Conservation (phyloP, 2,113 vertebrate species). For the Riparia riparia region DNA sequence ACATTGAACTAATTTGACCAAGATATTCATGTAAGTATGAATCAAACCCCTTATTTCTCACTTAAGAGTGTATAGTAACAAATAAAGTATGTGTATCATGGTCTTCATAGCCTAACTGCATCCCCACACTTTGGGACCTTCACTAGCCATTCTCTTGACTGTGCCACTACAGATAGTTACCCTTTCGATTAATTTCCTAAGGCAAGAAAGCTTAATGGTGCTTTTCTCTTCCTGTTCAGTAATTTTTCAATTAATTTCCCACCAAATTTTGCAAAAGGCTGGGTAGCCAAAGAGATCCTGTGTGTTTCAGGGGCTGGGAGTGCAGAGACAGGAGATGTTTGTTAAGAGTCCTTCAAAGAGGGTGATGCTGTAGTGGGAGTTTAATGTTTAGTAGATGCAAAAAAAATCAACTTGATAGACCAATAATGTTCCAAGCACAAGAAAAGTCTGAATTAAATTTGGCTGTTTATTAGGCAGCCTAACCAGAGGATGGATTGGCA, state of each 20-base stretch:
- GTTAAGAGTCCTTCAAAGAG: neutral
- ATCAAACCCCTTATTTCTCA: neutral
- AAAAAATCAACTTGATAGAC: neutral
- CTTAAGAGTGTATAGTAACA: neutral
- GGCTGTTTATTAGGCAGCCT: neutral
- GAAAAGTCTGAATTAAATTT: neutral
- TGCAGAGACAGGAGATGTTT: neutral
- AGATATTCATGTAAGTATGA: neutral
- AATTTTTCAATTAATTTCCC: neutral
- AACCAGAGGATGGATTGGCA: neutral
- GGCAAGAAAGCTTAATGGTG: neutral
- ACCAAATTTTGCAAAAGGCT: neutral
- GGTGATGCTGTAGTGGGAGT: neutral
- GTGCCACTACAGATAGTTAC: neutral
- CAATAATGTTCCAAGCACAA: neutral
- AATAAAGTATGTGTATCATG: neutral
- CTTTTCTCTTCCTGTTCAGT: neutral
- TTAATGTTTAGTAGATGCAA: neutral
- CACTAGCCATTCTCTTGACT: neutral
- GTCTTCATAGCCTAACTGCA: neutral
- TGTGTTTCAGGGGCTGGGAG: neutral
- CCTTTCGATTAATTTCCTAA: neutral
- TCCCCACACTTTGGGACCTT: neutral
- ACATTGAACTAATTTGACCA: neutral
- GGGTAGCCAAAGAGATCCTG: neutral